These are phyloP conservation scores for Diglossa cyanea DNA, from an alignment of 2,797 vertebrate genomes.

Conservation along the genomic window DNA sequence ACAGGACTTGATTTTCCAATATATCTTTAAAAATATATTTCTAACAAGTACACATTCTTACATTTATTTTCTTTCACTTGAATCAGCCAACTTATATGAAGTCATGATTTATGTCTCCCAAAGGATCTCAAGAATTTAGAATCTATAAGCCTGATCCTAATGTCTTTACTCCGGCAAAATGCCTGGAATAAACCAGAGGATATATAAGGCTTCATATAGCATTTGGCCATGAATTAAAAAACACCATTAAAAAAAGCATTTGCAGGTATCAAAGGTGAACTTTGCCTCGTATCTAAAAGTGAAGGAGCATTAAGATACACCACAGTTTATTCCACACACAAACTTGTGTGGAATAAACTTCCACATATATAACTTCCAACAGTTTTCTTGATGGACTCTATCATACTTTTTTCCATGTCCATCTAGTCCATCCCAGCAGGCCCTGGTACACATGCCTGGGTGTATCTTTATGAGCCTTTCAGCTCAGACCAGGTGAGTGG, in stretches of 20 bases:
- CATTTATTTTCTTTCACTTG: constrained; percentile 48
- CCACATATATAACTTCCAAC: neutral
- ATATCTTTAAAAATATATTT: constrained; percentile 1
- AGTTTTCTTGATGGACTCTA: neutral
- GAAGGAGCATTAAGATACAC: neutral
- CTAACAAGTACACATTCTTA: constrained; percentile 43
- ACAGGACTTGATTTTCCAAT: constrained; percentile 28
- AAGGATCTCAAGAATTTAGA: constrained; percentile 34
- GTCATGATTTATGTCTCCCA: constrained; percentile 52
- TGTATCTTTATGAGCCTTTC: neutral
- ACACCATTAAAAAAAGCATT: neutral
- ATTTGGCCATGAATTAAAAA: neutral
- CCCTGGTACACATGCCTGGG: accelerated
- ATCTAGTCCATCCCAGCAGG: neutral
- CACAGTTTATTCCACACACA: neutral
- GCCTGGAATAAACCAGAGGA: constrained; percentile 4
- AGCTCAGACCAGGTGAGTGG: neutral
- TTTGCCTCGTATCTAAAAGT: neutral
- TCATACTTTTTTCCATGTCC: neutral
- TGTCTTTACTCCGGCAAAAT: constrained; percentile 26
- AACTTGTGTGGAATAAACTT: neutral
- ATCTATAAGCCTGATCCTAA: constrained; percentile 18
- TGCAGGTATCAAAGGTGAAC: neutral
- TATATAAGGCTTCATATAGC: neutral
- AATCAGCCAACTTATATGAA: constrained; percentile 34